Evolutionary conservation across 2,113 vertebrate genomes (phyloP).

Genomic region (Nothocercus nigrocapillus): DNA sequence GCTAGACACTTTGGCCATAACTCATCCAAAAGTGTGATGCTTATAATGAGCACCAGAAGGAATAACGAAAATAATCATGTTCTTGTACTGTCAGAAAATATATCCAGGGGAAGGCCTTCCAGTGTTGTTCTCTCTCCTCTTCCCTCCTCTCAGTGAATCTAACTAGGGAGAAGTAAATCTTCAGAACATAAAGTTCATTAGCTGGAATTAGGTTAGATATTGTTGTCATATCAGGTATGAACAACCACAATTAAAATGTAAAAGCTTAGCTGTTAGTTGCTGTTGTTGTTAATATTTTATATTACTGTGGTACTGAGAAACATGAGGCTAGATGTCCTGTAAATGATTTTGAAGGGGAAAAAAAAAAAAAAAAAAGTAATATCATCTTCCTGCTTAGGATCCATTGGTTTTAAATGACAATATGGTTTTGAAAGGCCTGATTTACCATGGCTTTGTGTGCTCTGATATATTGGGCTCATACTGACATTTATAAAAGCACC

Average conservation of each 20-base stretch:
- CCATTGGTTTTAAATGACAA: neutral
- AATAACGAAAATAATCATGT: slow-evolving; percentile 53
- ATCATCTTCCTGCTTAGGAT: neutral
- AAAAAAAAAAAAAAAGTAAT: neutral
- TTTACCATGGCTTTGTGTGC: neutral
- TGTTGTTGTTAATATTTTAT: neutral
- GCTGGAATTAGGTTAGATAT: neutral
- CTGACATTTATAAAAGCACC: neutral
- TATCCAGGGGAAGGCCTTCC: neutral
- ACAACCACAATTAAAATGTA: neutral
- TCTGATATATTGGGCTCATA: neutral
- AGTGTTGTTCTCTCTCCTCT: neutral
- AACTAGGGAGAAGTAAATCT: neutral
- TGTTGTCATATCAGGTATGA: neutral
- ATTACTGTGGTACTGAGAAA: neutral
- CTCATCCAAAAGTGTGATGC: neutral
- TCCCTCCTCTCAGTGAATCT: neutral
- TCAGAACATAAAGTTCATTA: neutral
- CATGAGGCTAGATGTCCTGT: neutral
- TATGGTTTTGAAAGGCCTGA: neutral
- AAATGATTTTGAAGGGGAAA: neutral
- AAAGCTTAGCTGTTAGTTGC: neutral
- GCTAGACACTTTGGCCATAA: neutral
- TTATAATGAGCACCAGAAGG: slow-evolving; percentile 54
- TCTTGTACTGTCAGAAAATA: slow-evolving; percentile 29